Conservation (phyloP, 2,113 vertebrate species). For the Kobus ellipsiprymnus region DNA sequence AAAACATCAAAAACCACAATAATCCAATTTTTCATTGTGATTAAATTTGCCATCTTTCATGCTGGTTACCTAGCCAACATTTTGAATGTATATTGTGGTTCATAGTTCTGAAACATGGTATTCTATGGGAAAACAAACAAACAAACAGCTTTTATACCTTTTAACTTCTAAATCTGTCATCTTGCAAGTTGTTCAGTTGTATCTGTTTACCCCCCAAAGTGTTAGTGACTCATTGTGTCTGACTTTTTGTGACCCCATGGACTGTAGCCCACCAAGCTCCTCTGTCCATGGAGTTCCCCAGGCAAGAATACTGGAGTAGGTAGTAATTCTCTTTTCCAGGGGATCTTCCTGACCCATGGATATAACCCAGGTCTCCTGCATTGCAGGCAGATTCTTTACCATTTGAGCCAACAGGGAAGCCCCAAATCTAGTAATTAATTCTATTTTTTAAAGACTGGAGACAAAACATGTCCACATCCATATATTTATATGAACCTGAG, state of each 20-base stretch:
- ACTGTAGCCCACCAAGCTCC: background rate
- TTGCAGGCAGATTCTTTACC: background rate
- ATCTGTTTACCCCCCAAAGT: background rate
- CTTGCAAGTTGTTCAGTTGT: background rate
- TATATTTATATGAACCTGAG: background rate
- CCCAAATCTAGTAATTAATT: background rate
- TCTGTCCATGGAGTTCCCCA: background rate
- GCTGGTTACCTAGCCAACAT: background rate
- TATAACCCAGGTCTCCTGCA: background rate
- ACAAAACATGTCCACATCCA: background rate
- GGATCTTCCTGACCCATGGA: background rate
- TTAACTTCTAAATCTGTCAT: background rate
- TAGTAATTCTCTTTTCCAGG: background rate
- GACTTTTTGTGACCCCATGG: background rate
- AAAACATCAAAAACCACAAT: background rate
- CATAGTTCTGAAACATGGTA: background rate
- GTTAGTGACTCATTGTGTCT: background rate
- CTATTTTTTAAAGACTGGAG: background rate
- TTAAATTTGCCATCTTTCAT: background rate
- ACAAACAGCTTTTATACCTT: background rate
- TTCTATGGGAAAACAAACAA: background rate
- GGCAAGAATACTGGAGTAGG: background rate
- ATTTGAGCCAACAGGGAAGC: background rate
- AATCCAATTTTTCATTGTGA: background rate
- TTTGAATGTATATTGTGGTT: background rate